Conservation (phyloP, 2,113 vertebrate genomes). For the Neodon shergylaensis region DNA sequence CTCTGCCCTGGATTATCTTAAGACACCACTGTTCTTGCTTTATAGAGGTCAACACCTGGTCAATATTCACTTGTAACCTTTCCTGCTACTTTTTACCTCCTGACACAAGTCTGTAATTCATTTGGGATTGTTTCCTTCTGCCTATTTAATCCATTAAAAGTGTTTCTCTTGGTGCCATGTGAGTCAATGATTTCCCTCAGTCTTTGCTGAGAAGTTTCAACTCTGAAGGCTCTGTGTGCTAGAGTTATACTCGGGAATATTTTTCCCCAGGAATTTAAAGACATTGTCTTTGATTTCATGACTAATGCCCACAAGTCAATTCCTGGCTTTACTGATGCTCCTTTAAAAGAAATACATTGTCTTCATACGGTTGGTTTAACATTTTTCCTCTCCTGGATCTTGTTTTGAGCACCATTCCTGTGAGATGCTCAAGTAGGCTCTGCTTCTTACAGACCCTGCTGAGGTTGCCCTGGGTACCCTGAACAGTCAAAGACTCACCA, state of each 20-base stretch:
- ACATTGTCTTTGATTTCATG: neutral
- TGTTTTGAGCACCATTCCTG: neutral
- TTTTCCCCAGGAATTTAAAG: neutral
- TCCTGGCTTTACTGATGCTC: neutral
- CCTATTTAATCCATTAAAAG: neutral
- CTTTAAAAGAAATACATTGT: neutral
- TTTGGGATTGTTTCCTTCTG: conserved; percentile 10
- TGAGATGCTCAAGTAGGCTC: neutral
- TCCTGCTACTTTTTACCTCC: neutral
- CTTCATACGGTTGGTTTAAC: neutral
- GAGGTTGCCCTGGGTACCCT: neutral
- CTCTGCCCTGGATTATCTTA: neutral
- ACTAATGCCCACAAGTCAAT: neutral
- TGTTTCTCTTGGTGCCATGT: neutral
- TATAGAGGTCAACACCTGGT: neutral
- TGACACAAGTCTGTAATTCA: neutral
- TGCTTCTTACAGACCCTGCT: neutral
- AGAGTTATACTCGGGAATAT: neutral
- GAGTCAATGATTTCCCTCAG: too few relatives aligned
- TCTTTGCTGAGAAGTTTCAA: neutral
- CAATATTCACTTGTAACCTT: neutral
- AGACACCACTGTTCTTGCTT: neutral
- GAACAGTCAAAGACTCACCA: neutral
- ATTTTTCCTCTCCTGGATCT: neutral
- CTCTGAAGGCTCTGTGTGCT: neutral